These are phyloP conservation scores for Parnassius mnemosyne DNA, from an alignment of 2,888 invertebrate species.

Conservation along the genomic window DNA sequence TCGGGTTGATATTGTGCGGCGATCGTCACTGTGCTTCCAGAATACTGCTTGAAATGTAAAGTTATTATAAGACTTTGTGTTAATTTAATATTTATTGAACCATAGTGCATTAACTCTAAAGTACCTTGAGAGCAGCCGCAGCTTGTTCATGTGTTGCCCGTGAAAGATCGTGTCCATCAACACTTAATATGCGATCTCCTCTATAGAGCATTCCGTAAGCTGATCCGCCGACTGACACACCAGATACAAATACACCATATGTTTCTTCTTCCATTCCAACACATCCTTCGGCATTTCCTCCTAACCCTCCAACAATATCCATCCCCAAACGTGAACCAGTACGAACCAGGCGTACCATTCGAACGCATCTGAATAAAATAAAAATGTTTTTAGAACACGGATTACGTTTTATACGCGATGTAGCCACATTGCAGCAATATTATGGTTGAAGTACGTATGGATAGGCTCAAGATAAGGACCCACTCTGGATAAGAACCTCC, in stretches of 20 bases:
- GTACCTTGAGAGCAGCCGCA: slow-evolving; percentile 82
- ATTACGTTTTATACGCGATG: too few relatives aligned
- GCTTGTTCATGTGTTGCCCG: slow-evolving; percentile 89
- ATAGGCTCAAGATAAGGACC: too few relatives aligned
- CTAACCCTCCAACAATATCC: slow-evolving; percentile 76
- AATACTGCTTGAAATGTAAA: slow-evolving; percentile 52
- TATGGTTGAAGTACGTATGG: too few relatives aligned
- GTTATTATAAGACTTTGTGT: neutral
- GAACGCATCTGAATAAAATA: slow-evolving; percentile 56
- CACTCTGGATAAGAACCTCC: too few relatives aligned
- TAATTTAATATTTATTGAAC: neutral
- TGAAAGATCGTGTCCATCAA: slow-evolving; percentile 86
- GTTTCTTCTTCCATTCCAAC: slow-evolving; percentile 59
- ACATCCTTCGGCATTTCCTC: slow-evolving; percentile 59
- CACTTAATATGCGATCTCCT: slow-evolving; percentile 87
- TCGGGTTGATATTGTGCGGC: slow-evolving; percentile 77
- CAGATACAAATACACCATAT: slow-evolving; percentile 75
- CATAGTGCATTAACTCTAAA: neutral
- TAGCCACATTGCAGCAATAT: too few relatives aligned
- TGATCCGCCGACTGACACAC: slow-evolving; percentile 66
- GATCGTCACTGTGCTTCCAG: slow-evolving; percentile 71
- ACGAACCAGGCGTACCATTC: slow-evolving; percentile 72
- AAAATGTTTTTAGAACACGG: too few relatives aligned
- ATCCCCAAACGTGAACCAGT: slow-evolving; percentile 75
- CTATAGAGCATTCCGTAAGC: slow-evolving; percentile 80